phyloP scores from a whole-genome alignment of 2,113 vertebrate genomes.

The Lophura nycthemera region DNA sequence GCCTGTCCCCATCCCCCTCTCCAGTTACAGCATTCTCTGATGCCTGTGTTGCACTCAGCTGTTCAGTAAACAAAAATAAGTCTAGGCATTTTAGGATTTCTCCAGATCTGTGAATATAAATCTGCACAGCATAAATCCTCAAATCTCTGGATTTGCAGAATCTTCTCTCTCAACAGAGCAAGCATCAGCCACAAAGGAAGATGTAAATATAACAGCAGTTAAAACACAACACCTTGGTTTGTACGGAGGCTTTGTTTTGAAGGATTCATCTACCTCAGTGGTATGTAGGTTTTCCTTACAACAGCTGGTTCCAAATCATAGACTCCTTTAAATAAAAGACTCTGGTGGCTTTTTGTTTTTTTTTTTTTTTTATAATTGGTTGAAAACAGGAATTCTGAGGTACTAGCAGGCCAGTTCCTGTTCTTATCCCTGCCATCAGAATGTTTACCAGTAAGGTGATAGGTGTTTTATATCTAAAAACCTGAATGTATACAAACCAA shows the following conservation, averaged over 20 bases:
- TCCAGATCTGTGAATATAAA: background rate
- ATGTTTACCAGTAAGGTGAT: no score
- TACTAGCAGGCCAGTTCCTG: background rate
- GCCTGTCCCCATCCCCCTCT: no score
- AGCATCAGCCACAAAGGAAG: background rate
- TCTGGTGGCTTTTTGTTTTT: no score
- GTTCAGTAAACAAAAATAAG: background rate
- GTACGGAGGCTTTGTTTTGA: background rate
- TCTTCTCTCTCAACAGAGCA: background rate
- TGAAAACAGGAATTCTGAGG: background rate
- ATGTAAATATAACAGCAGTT: no score
- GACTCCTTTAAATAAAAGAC: background rate
- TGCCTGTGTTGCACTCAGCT: background rate
- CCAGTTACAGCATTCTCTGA: background rate
- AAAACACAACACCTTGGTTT: background rate
- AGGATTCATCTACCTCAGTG: background rate
- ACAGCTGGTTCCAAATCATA: background rate
- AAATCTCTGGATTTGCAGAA: background rate
- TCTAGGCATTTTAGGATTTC: background rate
- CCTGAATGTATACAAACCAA: no score
- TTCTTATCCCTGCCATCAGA: background rate
- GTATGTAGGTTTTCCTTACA: background rate
- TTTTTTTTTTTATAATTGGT: background rate
- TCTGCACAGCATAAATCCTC: background rate
- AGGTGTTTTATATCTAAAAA: background rate